Percentiles rank a stretch among this genome's conserved stretches.
phyloP scores from a whole-genome alignment of 2,888 invertebrate genomes.

The Eristalinus aeneus region DNA sequence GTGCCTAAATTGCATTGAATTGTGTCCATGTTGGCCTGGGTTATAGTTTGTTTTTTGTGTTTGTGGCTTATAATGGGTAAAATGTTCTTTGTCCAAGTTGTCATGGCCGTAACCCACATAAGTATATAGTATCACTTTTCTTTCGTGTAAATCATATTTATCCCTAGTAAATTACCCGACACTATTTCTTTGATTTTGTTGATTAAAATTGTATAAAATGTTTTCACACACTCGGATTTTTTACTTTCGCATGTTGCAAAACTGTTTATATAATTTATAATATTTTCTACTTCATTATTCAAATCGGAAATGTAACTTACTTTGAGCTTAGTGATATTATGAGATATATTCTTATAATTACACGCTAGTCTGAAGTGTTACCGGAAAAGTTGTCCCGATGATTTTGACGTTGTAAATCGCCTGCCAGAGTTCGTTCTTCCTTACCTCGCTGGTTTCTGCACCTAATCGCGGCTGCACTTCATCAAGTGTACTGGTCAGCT shows the following conservation, averaged over 20 bases:
- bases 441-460: neutral
- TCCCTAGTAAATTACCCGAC: neutral
- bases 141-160: neutral
- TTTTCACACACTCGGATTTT: no score
- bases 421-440: constrained; percentile 1
- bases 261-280: neutral
- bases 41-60: neutral
- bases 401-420: constrained; percentile 7
- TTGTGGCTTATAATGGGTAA: neutral
- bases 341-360: neutral
- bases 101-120: neutral
- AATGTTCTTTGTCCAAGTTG: no score
- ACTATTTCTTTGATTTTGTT: neutral
- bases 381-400: neutral
- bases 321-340: neutral
- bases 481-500: neutral
- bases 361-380: constrained; percentile 7
- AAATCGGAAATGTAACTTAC: neutral
- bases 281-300: neutral
- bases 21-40: neutral
- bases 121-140: neutral
- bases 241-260: neutral
- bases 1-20: neutral
- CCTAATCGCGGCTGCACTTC: neutral
- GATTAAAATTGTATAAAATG: neutral